Evolutionary conservation across 2,113 vertebrate species (phyloP), one percentile per base, ranked within the genome.

Genomic region (Leucoraja erinaceus): DNA sequence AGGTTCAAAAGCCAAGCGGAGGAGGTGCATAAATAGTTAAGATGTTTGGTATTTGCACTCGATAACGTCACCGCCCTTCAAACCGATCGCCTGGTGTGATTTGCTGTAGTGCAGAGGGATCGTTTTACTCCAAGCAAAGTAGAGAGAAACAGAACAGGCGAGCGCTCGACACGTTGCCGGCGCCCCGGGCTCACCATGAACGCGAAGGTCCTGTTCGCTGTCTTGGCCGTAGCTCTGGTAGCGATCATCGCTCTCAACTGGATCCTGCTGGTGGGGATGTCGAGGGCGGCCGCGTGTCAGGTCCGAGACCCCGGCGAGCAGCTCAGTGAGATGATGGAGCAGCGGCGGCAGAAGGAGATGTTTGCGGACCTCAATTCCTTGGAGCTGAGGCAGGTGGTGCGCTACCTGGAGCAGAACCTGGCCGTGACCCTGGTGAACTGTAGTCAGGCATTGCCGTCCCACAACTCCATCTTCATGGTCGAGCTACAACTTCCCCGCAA

Each of bases 401-500:
- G 93, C 88, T 98, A 96, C 93, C 96, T 97, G 94, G 96, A 94
- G 93, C 90, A 70, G 0, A 93, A 93, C 54, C 95, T 96, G 1
- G 94, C 94, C 9, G 93, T 97, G 92, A 94, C 94, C 4, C 95
- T 98, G 93, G 97, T 97, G 4, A 97, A 94, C 0, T 94, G 94
- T 2, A 95, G 94, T 0, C 63, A 77, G 0, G 96, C 98, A 1
- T 93, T 88, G 0, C 96, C 97, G 0, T 95, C 94, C 0, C 95
- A 96, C 25, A 98, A 97, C 93, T 98, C 96, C 68, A 70, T 98
- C 56, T 98, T 97, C 93, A 94, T 96, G 0, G 96, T 98, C 28
- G 97, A 98, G 0, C 94, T 98, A 25, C 95, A 95, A 9, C 93
- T 98, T 6, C 97, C 98, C 0, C 94, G 86, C 92, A 98, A 98